These are phyloP conservation scores for Pedicia rivosa DNA, from an alignment of 2,888 invertebrate species.

Conservation along the genomic window DNA sequence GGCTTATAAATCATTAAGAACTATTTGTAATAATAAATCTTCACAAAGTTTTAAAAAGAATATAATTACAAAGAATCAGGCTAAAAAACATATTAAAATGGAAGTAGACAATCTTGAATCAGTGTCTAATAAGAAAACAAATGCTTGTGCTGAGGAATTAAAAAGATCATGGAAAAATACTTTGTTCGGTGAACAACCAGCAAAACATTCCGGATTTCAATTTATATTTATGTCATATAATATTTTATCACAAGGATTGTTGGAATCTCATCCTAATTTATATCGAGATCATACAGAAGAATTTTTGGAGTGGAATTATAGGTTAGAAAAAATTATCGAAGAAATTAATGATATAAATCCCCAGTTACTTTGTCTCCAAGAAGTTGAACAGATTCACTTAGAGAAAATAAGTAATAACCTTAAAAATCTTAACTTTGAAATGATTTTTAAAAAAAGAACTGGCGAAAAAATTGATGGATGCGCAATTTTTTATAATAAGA, in stretches of 20 bases:
- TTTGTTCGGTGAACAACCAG: no score
- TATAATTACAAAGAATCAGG: no score
- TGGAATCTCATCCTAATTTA: conserved; percentile 55
- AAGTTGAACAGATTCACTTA: conserved; percentile 69
- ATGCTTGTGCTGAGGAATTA: no score
- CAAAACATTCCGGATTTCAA: background rate
- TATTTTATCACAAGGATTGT: conserved; percentile 67
- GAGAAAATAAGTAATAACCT: conserved; percentile 39
- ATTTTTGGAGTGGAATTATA: conserved; percentile 51
- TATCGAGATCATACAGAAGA: conserved; percentile 43
- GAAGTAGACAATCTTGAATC: no score
- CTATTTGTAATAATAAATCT: no score
- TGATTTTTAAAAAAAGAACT: conserved; percentile 71
- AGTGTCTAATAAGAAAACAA: no score
- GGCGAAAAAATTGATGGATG: conserved; percentile 74
- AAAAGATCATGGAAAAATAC: no score
- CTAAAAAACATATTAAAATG: no score
- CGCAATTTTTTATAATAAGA: conserved; percentile 64
- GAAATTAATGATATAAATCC: conserved; percentile 35
- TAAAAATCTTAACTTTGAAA: conserved; percentile 45
- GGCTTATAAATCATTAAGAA: no score
- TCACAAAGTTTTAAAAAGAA: no score
- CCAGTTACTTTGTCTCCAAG: conserved; percentile 50
- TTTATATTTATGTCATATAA: conserved; percentile 75
- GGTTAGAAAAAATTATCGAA: conserved; percentile 35